A percentile compares a stretch with the other conserved stretches of the same genome.
These are phyloP conservation scores for Ptilonorhynchus violaceus DNA, from an alignment of 2,113 vertebrate species.

Conservation along the genomic window DNA sequence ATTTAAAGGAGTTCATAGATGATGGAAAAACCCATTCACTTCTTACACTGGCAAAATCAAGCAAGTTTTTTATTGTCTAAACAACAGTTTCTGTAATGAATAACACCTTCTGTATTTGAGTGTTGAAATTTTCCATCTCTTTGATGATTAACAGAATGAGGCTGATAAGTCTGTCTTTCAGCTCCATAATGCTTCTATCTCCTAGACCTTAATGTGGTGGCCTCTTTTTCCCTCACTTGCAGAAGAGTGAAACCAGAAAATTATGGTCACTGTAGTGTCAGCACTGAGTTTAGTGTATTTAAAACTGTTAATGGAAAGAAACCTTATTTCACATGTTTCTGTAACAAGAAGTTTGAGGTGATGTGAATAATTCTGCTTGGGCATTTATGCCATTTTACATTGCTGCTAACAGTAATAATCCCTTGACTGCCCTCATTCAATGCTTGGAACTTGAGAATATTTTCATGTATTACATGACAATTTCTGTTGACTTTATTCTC, in stretches of 20 bases:
- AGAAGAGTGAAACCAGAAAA: not conserved
- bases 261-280: not conserved
- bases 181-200: not conserved
- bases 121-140: not conserved
- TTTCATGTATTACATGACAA: not conserved
- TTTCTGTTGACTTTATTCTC: not conserved
- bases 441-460: not conserved
- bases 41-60: not conserved
- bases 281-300: not conserved
- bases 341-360: not conserved
- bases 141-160: not conserved
- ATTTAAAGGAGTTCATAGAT: not conserved
- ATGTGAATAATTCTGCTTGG: not conserved
- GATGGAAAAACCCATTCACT: not conserved
- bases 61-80: not conserved
- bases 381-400: not conserved
- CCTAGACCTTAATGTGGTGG: not conserved
- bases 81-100: not conserved
- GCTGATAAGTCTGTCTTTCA: not conserved
- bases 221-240: not conserved
- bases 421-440: not conserved
- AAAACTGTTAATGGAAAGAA: not conserved
- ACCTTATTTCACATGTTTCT: not conserved
- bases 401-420: not conserved
- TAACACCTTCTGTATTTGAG: not conserved